These are phyloP conservation scores for Pachyuromys duprasi DNA, from an alignment of 2,797 vertebrate genomes.

Conservation along the genomic window DNA sequence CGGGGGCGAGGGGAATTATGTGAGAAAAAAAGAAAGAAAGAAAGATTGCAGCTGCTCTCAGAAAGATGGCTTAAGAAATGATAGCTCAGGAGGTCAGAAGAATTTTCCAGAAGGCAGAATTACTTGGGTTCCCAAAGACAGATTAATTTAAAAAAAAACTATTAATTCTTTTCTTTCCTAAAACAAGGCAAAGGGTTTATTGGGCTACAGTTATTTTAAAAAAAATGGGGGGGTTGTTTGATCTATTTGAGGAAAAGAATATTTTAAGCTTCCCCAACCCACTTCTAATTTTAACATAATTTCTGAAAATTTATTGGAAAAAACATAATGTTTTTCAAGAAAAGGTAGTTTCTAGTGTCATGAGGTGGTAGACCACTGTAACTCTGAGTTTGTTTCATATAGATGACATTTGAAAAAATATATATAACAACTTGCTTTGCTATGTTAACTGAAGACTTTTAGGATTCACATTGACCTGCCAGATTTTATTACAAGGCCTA, in stretches of 20 bases:
- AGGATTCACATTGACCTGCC: conserved; percentile 10
- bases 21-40: not conserved
- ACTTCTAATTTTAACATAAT: conserved; percentile 10
- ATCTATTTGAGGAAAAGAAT: conserved; percentile 31
- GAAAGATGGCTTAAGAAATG: conserved; percentile 43
- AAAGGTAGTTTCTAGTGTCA: conserved; percentile 48
- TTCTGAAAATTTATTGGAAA: conserved; percentile 36
- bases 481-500: conserved; percentile 54
- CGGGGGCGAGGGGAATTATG: not conserved
- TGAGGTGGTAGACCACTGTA: conserved; percentile 37
- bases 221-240: conserved; percentile 59
- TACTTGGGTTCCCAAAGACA: conserved; percentile 45
- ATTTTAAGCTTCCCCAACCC: not conserved
- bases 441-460: conserved; percentile 46
- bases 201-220: conserved; percentile 27
- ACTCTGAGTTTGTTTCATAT: conserved; percentile 57
- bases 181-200: conserved; percentile 55
- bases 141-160: conserved; percentile 43
- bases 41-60: not conserved
- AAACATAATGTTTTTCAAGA: not conserved
- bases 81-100: conserved; percentile 23
- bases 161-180: conserved; percentile 58
- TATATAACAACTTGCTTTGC: conserved; percentile 59
- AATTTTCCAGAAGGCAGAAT: conserved; percentile 59
- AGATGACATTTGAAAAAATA: conserved; percentile 59